These are phyloP conservation scores for Dendroctonus ponderosae DNA, from an alignment of 1,140 invertebrate species.

Conservation along the genomic window DNA sequence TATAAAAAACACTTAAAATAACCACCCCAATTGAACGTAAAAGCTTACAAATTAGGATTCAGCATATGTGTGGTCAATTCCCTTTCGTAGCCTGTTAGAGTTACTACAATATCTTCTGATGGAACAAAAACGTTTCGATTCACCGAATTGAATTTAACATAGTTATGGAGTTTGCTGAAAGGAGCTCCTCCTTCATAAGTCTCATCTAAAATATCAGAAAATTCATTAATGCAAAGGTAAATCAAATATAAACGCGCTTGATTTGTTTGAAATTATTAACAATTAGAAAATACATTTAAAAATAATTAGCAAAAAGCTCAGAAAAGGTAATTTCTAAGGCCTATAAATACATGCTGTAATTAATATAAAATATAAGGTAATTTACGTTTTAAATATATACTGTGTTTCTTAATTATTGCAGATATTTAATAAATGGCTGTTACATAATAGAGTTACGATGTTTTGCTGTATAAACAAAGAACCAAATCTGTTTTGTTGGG, in stretches of 20 bases:
- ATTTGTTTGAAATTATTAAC: too few relatives aligned
- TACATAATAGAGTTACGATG: too few relatives aligned
- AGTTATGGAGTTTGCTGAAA: conserved; percentile 60
- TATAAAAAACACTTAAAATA: background rate
- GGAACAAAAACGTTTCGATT: conserved; percentile 76
- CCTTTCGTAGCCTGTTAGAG: conserved; percentile 71
- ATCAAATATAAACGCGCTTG: background rate
- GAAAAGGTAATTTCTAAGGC: too few relatives aligned
- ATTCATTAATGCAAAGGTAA: background rate
- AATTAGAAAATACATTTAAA: too few relatives aligned
- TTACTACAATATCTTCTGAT: conserved; percentile 66
- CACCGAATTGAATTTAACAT: conserved; percentile 70
- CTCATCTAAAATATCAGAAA: conserved; percentile 30
- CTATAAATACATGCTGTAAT: too few relatives aligned
- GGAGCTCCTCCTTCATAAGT: conserved; percentile 30
- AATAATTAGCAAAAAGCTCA: too few relatives aligned
- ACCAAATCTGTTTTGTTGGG: too few relatives aligned
- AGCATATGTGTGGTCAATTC: conserved; percentile 76
- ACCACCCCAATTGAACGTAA: background rate
- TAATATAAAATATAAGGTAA: too few relatives aligned
- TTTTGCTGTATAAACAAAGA: too few relatives aligned
- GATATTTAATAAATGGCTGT: too few relatives aligned
- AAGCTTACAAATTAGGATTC: conserved; percentile 76
- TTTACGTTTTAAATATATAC: too few relatives aligned
- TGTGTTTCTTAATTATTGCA: too few relatives aligned